Percentiles rank a stretch among this genome's conserved stretches.
These are phyloP conservation scores for Ciconia boyciana DNA, from an alignment of 2,113 vertebrate species.

Conservation along the genomic window DNA sequence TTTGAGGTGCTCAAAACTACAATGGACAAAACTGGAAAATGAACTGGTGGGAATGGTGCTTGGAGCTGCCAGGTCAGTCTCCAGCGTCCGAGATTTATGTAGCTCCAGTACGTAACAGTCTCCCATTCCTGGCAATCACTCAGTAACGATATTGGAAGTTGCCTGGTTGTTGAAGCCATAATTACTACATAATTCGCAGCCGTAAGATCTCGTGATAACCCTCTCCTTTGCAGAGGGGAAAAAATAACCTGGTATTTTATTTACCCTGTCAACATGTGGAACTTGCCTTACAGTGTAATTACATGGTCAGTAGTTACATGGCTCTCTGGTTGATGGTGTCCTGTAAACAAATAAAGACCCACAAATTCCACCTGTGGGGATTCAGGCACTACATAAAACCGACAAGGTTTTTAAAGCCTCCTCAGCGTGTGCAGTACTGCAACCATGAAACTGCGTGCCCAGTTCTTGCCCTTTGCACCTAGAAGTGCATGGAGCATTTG, in stretches of 20 bases:
- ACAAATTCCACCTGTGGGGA: constrained; percentile 8
- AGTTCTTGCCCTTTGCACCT: not conserved
- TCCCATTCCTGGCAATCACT: not conserved
- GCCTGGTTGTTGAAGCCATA: constrained; percentile 37
- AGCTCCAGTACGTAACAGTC: not conserved
- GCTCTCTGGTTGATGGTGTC: constrained; percentile 13
- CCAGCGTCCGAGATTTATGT: not conserved
- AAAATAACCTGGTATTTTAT: constrained; percentile 59
- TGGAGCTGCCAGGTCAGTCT: not conserved
- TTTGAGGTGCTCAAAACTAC: not conserved
- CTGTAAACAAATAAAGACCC: constrained; percentile 46
- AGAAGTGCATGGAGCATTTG: not conserved
- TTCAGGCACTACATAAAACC: not conserved
- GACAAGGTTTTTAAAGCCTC: not conserved
- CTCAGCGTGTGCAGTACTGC: not conserved
- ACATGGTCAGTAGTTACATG: constrained; percentile 64
- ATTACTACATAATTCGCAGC: constrained; percentile 25
- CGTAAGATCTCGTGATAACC: constrained; percentile 11
- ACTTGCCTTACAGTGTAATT: constrained; percentile 57
- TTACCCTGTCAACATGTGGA: constrained; percentile 54
- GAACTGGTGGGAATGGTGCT: not conserved
- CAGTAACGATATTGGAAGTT: not conserved
- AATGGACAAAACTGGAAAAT: not conserved
- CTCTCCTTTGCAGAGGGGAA: not conserved
- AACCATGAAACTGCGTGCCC: not conserved